These are phyloP conservation scores for Oophaga pumilio DNA, from an alignment of 2,113 vertebrate genomes.

Conservation along the genomic window DNA sequence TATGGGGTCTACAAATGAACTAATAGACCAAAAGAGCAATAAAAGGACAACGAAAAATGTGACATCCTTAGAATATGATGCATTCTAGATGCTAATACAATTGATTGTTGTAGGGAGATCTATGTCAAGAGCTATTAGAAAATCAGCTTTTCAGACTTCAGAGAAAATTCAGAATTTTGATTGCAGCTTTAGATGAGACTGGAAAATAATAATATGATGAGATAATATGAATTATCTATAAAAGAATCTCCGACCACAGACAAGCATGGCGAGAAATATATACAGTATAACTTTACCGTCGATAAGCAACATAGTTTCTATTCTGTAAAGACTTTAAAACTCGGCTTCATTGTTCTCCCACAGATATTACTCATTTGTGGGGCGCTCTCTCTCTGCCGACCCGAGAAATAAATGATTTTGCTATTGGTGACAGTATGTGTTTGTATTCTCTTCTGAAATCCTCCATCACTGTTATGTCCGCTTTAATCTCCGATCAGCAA, in stretches of 20 bases:
- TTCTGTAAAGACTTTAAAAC: neutral
- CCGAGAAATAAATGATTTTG: constrained; percentile 29
- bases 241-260: neutral
- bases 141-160: neutral
- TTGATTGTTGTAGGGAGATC: too few relatives aligned
- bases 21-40: too few relatives aligned
- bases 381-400: neutral
- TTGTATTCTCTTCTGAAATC: constrained; percentile 36
- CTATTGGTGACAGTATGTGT: constrained; percentile 40
- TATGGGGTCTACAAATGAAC: too few relatives aligned
- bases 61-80: too few relatives aligned
- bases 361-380: neutral
- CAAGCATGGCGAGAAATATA: neutral
- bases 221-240: neutral
- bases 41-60: too few relatives aligned
- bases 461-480: constrained; percentile 46
- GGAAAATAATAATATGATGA: neutral
- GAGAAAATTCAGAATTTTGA: neutral
- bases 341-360: neutral
- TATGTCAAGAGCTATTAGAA: neutral
- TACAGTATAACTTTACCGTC: neutral
- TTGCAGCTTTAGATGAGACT: neutral
- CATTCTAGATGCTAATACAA: too few relatives aligned
- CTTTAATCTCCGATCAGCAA: constrained; percentile 48
- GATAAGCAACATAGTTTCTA: neutral